Base-by-base conservation (phyloP, 1,140 invertebrate species). In the Liolophura sinensis region DNA sequence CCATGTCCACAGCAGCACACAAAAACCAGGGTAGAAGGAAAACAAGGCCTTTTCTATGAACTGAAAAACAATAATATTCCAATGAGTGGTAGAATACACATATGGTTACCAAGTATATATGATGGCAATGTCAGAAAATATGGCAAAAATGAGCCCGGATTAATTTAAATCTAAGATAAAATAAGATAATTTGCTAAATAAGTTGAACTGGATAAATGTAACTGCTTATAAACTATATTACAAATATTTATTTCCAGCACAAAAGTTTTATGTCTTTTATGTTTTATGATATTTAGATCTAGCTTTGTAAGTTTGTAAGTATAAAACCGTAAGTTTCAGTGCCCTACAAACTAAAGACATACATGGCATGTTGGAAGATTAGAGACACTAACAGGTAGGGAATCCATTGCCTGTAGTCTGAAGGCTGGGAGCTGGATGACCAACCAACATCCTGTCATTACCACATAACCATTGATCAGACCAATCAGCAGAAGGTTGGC, bases 371-470 rank as follows among this genome's bases (percentile, higher is more conserved):
- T 5, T 14, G 60, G 20, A 4, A 49, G 14, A 16, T 14, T 40
- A 18, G 40, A 59, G 25, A 16, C 40, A 71, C 71, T 71, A 65
- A 78, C 76, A 58, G 57, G 24, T 65, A 68, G 70, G 11, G 77
- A 51, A 20, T 63, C 54, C 48, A 70, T 50, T 49, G 78, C 78
- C 64, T 78, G 71, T 62, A 60, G 73, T 50, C 74, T 64, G 60
- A 79, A 79, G 52, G 73, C 69, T 48, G 65, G 54, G 62, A 80
- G 75, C 56, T 75, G 74, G 14, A 80, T 62, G 11, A 80, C 60
- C 14, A 74, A 59, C 78, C 78, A 80, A 0, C 67, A 72, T 22
- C 72, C 78, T 31, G 73, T 80, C 51, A 78, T 27, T 16, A 78
- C 64, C 1, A 72, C 64, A 65, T 71, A 76, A 0, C 69, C 60